Percentiles rank a stretch among this genome's conserved stretches.
These are phyloP conservation scores for Sinonovacula constricta DNA, from an alignment of 1,140 invertebrate species.

Conservation along the genomic window DNA sequence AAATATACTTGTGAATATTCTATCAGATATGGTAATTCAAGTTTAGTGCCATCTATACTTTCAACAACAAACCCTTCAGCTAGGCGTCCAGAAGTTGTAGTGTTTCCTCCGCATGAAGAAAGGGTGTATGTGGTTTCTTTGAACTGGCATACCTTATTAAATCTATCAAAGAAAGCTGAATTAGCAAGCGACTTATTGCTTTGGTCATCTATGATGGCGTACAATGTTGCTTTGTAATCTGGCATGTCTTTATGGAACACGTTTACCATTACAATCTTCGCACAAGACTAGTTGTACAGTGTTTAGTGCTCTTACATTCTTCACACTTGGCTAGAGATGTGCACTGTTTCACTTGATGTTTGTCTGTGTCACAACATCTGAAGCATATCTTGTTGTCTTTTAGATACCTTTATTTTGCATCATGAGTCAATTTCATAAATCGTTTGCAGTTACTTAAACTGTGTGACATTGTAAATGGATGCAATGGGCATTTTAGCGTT, in stretches of 20 bases:
- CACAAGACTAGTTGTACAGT: conserved; percentile 51
- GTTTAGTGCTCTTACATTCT: conserved; percentile 38
- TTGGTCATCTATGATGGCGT: conserved; percentile 55
- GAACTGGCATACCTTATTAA: neutral
- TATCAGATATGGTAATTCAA: conserved; percentile 3
- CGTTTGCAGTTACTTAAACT: neutral
- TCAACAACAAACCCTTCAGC: conserved; percentile 21
- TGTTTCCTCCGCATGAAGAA: conserved; percentile 7
- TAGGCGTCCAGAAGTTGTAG: neutral
- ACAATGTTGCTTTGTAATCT: conserved; percentile 6
- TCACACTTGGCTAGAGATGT: conserved; percentile 21
- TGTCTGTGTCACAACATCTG: conserved; percentile 31
- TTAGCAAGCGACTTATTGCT: conserved; percentile 37
- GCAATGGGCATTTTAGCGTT: conserved; percentile 6
- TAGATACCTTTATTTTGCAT: conserved; percentile 12
- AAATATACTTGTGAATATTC: no score
- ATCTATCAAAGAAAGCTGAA: neutral
- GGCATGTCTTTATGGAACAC: conserved; percentile 42
- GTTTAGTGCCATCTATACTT: neutral
- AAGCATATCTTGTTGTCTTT: conserved; percentile 44
- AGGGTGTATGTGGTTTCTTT: neutral
- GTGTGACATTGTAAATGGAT: conserved; percentile 1
- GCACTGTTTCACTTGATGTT: conserved; percentile 43
- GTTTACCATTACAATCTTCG: conserved; percentile 39
- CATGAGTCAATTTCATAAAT: conserved; percentile 16